phyloP scores from a whole-genome alignment of 2,797 vertebrate species.

The Paramormyrops hopkinsi region DNA sequence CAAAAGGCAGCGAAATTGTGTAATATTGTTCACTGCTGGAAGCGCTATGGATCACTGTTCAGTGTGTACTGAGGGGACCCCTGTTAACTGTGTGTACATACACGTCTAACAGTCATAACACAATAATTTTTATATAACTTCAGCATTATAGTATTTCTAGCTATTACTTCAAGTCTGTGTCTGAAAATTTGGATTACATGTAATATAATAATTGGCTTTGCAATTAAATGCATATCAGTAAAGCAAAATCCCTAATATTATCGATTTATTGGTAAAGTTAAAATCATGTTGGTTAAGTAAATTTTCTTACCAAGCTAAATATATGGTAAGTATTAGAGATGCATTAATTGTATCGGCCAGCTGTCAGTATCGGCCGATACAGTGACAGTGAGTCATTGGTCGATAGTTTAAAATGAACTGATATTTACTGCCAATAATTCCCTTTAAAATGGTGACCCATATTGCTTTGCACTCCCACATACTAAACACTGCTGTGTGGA shows the following conservation, averaged over 20 bases:
- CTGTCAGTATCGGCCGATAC: background rate
- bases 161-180: background rate
- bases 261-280: background rate
- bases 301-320: background rate
- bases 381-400: background rate
- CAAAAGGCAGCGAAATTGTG: background rate
- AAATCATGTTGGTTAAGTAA: background rate
- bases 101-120: background rate
- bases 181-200: background rate
- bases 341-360: background rate
- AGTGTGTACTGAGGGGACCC: background rate
- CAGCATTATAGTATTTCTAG: background rate
- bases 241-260: background rate
- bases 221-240: background rate
- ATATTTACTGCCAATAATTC: background rate
- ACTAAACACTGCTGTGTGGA: background rate
- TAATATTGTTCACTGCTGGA: background rate
- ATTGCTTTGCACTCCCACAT: background rate
- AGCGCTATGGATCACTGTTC: background rate
- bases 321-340: background rate
- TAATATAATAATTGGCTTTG: background rate
- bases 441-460: background rate
- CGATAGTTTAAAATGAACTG: background rate
- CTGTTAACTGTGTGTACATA: background rate
- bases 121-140: background rate